These are phyloP conservation scores for Drymodes brunneopygia DNA, from an alignment of 2,113 vertebrate species.

Conservation along the genomic window DNA sequence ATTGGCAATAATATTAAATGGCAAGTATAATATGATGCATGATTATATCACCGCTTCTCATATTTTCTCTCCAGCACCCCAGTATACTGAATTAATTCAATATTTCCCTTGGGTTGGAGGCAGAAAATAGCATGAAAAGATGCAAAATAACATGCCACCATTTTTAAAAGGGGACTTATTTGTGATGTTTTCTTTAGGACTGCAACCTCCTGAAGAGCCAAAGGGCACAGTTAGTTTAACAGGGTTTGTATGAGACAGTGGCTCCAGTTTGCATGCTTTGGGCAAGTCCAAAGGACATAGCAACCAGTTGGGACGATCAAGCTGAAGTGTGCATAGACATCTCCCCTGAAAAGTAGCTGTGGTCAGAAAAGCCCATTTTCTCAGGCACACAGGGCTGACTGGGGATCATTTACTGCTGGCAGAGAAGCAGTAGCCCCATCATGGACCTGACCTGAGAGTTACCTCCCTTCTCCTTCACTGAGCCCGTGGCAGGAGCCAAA, in stretches of 20 bases:
- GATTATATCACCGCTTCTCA: not conserved
- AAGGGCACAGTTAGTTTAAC: not conserved
- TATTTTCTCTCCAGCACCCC: not conserved
- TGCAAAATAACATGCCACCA: not conserved
- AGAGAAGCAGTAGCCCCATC: not conserved
- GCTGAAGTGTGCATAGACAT: not conserved
- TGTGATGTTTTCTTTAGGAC: not conserved
- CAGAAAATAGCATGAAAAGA: not conserved
- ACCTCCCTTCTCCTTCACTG: not conserved
- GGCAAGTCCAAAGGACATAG: not conserved
- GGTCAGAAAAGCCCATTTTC: not conserved
- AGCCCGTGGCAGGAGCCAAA: not conserved
- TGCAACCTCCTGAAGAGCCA: not conserved
- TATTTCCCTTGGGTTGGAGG: not conserved
- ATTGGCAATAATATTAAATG: not conserved
- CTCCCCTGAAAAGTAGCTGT: not conserved
- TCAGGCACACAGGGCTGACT: not conserved
- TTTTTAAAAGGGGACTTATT: not conserved
- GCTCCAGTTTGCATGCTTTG: not conserved
- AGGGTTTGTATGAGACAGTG: not conserved
- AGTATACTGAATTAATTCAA: not conserved
- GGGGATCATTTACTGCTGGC: not conserved
- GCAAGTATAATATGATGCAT: not conserved
- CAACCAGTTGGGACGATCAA: not conserved
- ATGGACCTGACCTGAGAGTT: not conserved